Base-by-base conservation (phyloP, 2,797 vertebrate genomes). In the Chaunax sp. region DNA sequence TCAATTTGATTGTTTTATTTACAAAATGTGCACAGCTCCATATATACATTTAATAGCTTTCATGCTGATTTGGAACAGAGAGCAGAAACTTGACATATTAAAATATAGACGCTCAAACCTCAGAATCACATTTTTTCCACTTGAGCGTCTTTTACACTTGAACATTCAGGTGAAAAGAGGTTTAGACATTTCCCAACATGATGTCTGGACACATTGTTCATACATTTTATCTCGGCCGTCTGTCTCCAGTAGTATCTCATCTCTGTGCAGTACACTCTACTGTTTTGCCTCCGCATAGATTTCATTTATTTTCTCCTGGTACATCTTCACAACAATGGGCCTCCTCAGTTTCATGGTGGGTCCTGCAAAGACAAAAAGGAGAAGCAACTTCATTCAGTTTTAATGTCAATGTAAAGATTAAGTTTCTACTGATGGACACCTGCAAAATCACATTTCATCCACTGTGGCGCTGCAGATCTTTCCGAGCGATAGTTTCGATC, bases 281-380 rank as follows among this genome's bases (percentile, higher is more conserved):
- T 65, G 52, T 40, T 62, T 74, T n/a, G 79, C 19, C 46, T 58
- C 90, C 1, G 50, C 53, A 25, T 95, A 95, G 57, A 95, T 73
- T 63, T 91, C 75, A 1, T 93, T 64, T 33, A 95, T 94, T 66
- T 78, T 87, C 19, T 93, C 90, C 82, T 93, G 83, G 78, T 94
- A 92, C 91, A 93, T 94, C 86, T 94, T 93, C 46, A 88, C 76
- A 40, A 95, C 93, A 33, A 93, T 83, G 12, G 93, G 90, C 64
- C 94, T 90, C 80, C 91, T 92, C 40, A 95, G 90, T 75, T 95
- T 95, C 94, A 95, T 81, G 64, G 94, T 95, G 30, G 94, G 94
- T 72, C 94, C 94, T 95, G 79, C 35, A 71, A 6, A 60, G 22
- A 78, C 19, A 55, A 19, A 28, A 11, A n/a, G 30, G 18, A 57